Conservation (phyloP, 2,888 invertebrate species). For the Agriotes lineatus region DNA sequence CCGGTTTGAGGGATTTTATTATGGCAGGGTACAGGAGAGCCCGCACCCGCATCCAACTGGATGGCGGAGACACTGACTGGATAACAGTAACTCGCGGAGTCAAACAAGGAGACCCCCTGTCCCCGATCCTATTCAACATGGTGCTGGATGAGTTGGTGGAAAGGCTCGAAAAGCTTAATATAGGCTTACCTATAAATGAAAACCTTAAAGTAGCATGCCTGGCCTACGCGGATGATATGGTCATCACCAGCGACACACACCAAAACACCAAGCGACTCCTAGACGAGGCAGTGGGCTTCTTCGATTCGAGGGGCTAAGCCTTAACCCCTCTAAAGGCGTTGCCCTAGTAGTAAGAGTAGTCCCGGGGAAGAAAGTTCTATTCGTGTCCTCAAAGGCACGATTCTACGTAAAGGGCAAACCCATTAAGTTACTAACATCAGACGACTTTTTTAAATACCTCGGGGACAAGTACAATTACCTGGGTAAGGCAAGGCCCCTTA, state of each 20-base stretch:
- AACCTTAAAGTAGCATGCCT: too few relatives aligned
- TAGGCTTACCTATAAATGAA: too few relatives aligned
- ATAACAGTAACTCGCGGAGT: background rate
- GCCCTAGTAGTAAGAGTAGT: too few relatives aligned
- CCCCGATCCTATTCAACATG: too few relatives aligned
- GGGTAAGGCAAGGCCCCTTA: too few relatives aligned
- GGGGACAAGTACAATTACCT: too few relatives aligned
- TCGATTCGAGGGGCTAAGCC: background rate
- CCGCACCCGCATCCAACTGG: background rate
- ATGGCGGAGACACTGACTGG: background rate
- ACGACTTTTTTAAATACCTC: too few relatives aligned
- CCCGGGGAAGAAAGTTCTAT: slow-evolving; percentile 1
- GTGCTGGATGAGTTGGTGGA: too few relatives aligned
- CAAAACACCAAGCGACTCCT: background rate
- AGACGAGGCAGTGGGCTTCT: background rate
- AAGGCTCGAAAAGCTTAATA: too few relatives aligned
- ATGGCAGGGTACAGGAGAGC: background rate
- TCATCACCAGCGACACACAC: background rate
- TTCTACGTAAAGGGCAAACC: slow-evolving; percentile 2
- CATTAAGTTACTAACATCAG: background rate
- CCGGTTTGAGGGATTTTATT: background rate
- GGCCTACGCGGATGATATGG: too few relatives aligned
- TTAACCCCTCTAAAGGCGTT: background rate
- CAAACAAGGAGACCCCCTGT: background rate
- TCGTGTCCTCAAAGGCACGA: background rate